A percentile compares a stretch with the other conserved stretches of the same genome.
These are phyloP conservation scores for Lepilemur septentrionalis DNA, from an alignment of 2,797 vertebrate species.

Conservation along the genomic window DNA sequence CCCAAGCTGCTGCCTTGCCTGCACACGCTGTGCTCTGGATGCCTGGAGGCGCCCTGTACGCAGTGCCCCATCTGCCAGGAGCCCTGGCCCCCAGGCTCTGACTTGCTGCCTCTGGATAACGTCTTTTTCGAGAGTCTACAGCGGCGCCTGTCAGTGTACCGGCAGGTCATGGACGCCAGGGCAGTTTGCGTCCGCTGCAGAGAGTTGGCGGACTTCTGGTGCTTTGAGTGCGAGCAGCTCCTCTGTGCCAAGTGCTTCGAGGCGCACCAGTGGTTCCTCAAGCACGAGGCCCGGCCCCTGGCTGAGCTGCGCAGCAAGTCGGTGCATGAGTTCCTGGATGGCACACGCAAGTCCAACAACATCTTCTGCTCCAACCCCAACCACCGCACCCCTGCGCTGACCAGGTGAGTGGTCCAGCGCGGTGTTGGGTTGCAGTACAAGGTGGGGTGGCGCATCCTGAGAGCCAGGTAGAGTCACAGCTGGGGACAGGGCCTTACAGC, in stretches of 20 bases:
- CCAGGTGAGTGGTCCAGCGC: slow-evolving; percentile 67
- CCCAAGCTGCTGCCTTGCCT: slow-evolving; percentile 84
- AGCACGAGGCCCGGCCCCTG: slow-evolving; percentile 78
- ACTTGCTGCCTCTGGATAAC: slow-evolving; percentile 56
- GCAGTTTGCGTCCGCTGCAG: slow-evolving; percentile 75
- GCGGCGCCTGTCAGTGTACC: slow-evolving; percentile 71
- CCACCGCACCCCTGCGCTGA: slow-evolving; percentile 69
- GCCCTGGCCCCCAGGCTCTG: rapidly evolving
- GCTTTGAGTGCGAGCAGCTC: slow-evolving; percentile 81
- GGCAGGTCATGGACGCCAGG: not conserved
- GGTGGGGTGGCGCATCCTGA: not conserved
- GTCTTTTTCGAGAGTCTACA: slow-evolving; percentile 81
- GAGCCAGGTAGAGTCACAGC: not conserved
- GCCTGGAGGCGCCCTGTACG: not conserved
- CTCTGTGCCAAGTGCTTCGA: slow-evolving; percentile 79
- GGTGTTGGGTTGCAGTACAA: rapidly evolving
- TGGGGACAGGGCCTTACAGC: not conserved
- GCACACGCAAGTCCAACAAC: slow-evolving; percentile 69
- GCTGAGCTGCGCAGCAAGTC: slow-evolving; percentile 71
- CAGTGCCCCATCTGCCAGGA: slow-evolving; percentile 75
- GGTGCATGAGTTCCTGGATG: slow-evolving; percentile 73
- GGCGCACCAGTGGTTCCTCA: slow-evolving; percentile 83
- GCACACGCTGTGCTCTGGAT: slow-evolving; percentile 80
- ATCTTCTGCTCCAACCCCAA: slow-evolving; percentile 80
- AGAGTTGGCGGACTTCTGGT: slow-evolving; percentile 73